Base-by-base conservation (phyloP, 2,797 vertebrate genomes). In the Enteromius mattozi region DNA sequence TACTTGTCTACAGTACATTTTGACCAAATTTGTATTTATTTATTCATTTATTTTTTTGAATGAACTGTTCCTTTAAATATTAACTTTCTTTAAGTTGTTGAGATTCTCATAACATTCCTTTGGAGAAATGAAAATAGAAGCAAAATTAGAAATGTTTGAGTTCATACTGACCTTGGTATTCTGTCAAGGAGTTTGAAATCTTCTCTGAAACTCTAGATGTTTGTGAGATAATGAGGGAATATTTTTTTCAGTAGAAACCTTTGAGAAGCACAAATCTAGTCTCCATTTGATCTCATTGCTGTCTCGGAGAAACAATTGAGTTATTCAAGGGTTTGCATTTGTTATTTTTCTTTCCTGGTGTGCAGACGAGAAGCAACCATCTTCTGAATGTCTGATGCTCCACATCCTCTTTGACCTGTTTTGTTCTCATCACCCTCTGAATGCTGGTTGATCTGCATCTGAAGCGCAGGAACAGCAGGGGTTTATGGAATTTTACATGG, bases 361-460 rank as follows among this genome's bases (percentile, higher is more conserved):
- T 40, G 61, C 61, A 54, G 21, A 9, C 78, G 2, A 65, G 61
- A 66, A 7, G 10, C 27, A 47, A 19, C 47, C 47, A n/a, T 56
- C 65, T 56, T 70, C 63, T 27, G 66, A 27, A 27, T 71, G 51
- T 76, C 33, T 76, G 42, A 75, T 65, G 56, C 56, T 33, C 45
- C 14, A 13, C 4, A 30, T 76, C 61, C n/a, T 75, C 47, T 77
- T 68, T 83, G 72, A 83, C 81, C 81, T 56, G 61, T 83, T 83
- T 82, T 83, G 61, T 83, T 77, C 72, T 4, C 47, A 10, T 66
- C 81, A 76, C n/a, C 47, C 14, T 77, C 61, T 68, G 61, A 77
- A 16, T 10, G 24, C 47, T 68, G 72, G 72, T 83, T 83, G 72
- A 77, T 83, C 72, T 68, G 17, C 17, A 35, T 59, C 49, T 83